Percentiles rank a stretch among this genome's conserved stretches.
These are phyloP conservation scores for Tetraneura akinire DNA, from an alignment of 1,140 invertebrate genomes.

Conservation along the genomic window DNA sequence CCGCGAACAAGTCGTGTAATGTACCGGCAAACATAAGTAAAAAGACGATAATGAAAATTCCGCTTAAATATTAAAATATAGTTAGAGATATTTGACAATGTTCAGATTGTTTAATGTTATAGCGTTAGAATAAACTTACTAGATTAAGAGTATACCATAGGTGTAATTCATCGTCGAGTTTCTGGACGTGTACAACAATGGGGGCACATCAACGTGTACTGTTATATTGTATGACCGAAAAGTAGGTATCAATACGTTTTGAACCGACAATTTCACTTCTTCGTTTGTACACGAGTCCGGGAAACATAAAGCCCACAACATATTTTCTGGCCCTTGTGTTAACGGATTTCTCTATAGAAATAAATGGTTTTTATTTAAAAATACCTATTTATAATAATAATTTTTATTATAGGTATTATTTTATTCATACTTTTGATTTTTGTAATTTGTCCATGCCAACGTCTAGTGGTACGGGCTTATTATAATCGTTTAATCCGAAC, in stretches of 20 bases:
- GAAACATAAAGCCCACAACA: slow-evolving; percentile 8
- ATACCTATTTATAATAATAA: too few species aligned
- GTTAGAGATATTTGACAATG: too few species aligned
- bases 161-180: neutral
- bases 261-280: neutral
- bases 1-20: neutral
- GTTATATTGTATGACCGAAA: neutral
- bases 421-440: slow-evolving; percentile 25
- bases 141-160: neutral
- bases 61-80: neutral
- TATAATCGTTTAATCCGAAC: neutral
- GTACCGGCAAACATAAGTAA: neutral
- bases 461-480: neutral
- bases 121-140: neutral
- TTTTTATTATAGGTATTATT: too few species aligned
- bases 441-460: neutral
- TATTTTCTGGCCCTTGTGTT: neutral
- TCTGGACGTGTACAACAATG: neutral
- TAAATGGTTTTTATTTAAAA: neutral
- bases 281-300: slow-evolving; percentile 21
- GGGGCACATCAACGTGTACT: neutral
- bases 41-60: neutral
- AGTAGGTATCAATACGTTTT: neutral
- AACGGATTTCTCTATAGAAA: neutral
- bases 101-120: too few species aligned